phyloP scores from a whole-genome alignment of 2,888 invertebrate species.

The Trisateles emortualis region DNA sequence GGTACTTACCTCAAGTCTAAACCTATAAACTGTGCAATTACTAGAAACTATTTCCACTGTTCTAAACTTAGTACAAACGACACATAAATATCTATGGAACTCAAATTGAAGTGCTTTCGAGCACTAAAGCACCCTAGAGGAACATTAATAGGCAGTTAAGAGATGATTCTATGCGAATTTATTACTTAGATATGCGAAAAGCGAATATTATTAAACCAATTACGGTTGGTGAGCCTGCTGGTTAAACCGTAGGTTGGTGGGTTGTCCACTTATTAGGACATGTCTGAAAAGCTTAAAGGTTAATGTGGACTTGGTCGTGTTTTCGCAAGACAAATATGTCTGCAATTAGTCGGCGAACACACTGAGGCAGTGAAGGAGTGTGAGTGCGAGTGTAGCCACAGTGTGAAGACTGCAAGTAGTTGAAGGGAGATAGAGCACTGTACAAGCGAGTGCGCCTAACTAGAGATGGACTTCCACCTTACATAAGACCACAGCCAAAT shows the following conservation, averaged over 20 bases:
- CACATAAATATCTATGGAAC: constrained; percentile 16
- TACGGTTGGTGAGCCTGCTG: constrained; percentile 25
- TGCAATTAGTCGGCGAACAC: no score
- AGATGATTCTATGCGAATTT: constrained; percentile 49
- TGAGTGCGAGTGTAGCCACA: no score
- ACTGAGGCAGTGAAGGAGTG: no score
- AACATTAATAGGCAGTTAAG: constrained; percentile 30
- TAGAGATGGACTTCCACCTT: no score
- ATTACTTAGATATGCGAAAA: constrained; percentile 44
- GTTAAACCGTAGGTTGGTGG: constrained; percentile 14
- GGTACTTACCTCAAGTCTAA: no score
- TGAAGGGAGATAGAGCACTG: no score
- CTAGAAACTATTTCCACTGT: constrained; percentile 3
- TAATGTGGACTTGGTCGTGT: constrained; percentile 11
- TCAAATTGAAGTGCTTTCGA: constrained; percentile 11
- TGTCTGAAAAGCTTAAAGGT: constrained; percentile 15
- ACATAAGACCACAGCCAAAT: no score
- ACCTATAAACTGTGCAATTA: constrained; percentile 1
- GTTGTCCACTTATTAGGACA: constrained; percentile 29
- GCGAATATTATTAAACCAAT: constrained; percentile 47
- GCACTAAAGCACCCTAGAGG: constrained; percentile 11
- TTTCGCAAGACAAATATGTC: no score
- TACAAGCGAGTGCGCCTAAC: no score
- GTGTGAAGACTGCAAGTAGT: no score
- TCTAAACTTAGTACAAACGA: constrained; percentile 4